These are phyloP conservation scores for Vireo griseus DNA, from an alignment of 2,797 vertebrate genomes.

Conservation along the genomic window DNA sequence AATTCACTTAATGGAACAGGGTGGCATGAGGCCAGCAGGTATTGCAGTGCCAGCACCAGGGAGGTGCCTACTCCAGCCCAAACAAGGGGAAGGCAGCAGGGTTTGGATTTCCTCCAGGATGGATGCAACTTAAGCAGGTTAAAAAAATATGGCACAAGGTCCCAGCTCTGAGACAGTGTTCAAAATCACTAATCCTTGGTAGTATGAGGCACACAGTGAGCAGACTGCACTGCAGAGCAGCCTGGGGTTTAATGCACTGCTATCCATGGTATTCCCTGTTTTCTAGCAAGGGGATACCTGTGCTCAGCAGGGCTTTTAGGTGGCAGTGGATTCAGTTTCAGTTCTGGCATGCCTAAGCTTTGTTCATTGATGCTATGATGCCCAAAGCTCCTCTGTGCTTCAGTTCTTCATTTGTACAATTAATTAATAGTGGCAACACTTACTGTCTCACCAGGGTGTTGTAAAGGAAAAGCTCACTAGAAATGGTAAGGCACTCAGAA, in stretches of 20 bases:
- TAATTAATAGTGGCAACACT: neutral
- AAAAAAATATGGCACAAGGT: neutral
- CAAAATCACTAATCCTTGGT: neutral
- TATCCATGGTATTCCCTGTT: neutral
- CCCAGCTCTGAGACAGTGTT: neutral
- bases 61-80: neutral
- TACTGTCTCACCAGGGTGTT: neutral
- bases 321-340: neutral
- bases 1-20: neutral
- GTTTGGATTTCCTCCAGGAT: neutral
- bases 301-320: neutral
- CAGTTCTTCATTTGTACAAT: neutral
- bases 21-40: neutral
- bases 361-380: neutral
- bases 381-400: neutral
- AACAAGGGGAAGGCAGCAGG: neutral
- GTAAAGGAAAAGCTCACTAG: neutral
- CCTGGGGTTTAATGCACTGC: neutral
- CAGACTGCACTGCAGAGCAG: neutral
- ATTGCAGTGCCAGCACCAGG: neutral
- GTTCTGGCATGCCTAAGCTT: neutral
- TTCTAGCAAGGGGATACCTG: neutral
- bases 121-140: neutral
- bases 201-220: neutral
- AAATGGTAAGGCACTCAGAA: neutral